Conservation (phyloP, 2,888 invertebrate genomes). For the Syrphus vitripennis region DNA sequence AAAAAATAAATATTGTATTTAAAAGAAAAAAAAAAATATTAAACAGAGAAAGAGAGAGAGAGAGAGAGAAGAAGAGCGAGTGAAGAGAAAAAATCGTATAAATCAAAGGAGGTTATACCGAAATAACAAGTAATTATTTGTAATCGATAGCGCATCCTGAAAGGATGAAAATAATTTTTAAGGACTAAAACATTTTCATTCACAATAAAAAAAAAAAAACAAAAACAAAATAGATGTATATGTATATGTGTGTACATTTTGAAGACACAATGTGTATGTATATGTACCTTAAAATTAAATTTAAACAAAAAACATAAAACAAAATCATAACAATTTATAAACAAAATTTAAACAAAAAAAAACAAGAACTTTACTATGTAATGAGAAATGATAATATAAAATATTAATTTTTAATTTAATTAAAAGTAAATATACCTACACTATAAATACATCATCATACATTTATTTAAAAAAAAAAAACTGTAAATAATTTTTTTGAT, state of each 20-base stretch:
- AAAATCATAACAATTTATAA: background rate
- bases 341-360: background rate
- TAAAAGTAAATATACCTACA: background rate
- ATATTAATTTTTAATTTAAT: background rate
- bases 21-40: background rate
- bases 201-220: background rate
- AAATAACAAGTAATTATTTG: slow-evolving; percentile 23
- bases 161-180: slow-evolving; percentile 39
- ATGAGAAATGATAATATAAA: slow-evolving; percentile 8
- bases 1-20: slow-evolving; percentile 4
- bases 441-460: background rate
- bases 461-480: background rate
- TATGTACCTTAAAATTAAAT: background rate
- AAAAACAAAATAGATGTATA: too few relatives aligned
- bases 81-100: background rate
- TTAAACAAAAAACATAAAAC: background rate
- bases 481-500: slow-evolving; percentile 2
- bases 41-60: too few relatives aligned
- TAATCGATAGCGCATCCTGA: slow-evolving; percentile 44
- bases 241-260: background rate
- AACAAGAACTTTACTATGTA: slow-evolving; percentile 25
- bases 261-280: slow-evolving; percentile 6
- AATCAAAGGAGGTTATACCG: background rate
- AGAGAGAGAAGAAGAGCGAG: background rate
- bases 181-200: slow-evolving; percentile 34